Evolutionary conservation across 2,113 vertebrate genomes (phyloP).

Genomic region (Datnioides undecimradiatus): DNA sequence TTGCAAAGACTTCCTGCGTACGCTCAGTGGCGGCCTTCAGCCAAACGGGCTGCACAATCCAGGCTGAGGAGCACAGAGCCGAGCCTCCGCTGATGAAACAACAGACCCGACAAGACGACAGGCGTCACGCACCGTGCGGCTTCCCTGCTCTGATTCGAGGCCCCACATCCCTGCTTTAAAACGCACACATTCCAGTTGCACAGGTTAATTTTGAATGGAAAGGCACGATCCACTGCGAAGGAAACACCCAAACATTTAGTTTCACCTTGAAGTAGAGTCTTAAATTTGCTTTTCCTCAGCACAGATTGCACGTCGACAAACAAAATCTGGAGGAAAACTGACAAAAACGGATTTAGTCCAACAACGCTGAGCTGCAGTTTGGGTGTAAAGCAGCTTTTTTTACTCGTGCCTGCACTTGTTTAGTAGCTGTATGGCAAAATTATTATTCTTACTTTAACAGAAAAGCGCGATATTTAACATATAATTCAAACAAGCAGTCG

Average conservation of each 20-base stretch:
- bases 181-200: not conserved
- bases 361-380: not conserved
- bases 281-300: not conserved
- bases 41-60: slow-evolving; percentile 1
- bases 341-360: not conserved
- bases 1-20: slow-evolving; percentile 22
- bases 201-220: not conserved
- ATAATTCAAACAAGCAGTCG: no score
- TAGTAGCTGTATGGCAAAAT: not conserved
- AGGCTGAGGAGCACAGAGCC: slow-evolving; percentile 10
- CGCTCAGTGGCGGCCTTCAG: not conserved
- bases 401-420: not conserved
- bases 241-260: not conserved
- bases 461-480: not conserved
- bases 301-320: not conserved
- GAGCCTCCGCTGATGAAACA: not conserved
- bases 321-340: not conserved
- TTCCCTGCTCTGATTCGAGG: not conserved
- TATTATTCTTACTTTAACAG: not conserved
- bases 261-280: not conserved
- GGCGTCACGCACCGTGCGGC: slow-evolving; percentile 22
- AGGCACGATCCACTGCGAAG: not conserved
- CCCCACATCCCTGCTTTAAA: no score
- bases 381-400: not conserved
- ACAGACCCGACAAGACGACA: slow-evolving; percentile 21